A percentile compares a stretch with the other conserved stretches of the same genome.
These are phyloP conservation scores for Xiphydria camelus DNA, from an alignment of 2,888 invertebrate genomes.

Conservation along the genomic window DNA sequence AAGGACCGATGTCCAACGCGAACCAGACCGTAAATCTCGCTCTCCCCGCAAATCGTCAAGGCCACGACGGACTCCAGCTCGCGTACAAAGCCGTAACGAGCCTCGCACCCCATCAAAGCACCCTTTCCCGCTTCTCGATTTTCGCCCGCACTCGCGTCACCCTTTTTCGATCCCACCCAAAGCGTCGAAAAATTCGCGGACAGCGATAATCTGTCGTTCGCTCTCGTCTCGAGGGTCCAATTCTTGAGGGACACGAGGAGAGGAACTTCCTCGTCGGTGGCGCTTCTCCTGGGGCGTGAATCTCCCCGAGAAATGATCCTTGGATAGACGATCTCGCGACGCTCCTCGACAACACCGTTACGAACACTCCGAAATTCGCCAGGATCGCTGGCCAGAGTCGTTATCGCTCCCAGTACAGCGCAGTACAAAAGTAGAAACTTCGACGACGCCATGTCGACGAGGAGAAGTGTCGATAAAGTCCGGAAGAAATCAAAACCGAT, in stretches of 20 bases:
- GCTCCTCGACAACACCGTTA: no score
- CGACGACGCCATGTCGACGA: no score
- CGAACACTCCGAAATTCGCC: no score
- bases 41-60: slow-evolving; percentile 62
- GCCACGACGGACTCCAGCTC: slow-evolving; percentile 60
- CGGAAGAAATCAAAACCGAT: no score
- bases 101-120: slow-evolving; percentile 24
- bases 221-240: slow-evolving; percentile 39
- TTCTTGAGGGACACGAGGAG: slow-evolving; percentile 18
- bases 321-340: slow-evolving; percentile 36
- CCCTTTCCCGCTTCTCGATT: not conserved
- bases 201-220: slow-evolving; percentile 29
- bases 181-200: slow-evolving; percentile 29
- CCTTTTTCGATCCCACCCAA: slow-evolving; percentile 16
- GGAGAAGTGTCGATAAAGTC: no score
- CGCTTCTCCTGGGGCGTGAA: slow-evolving; percentile 18
- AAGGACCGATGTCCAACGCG: slow-evolving; percentile 59
- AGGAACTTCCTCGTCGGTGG: slow-evolving; percentile 7
- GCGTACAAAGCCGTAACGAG: slow-evolving; percentile 30
- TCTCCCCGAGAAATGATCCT: slow-evolving; percentile 24
- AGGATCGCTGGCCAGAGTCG: no score
- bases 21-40: slow-evolving; percentile 62
- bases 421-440: no score
- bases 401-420: no score
- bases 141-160: not conserved